Percentiles rank a stretch among this genome's conserved stretches.
phyloP scores from a whole-genome alignment of 2,797 vertebrate genomes.

The Coluber constrictor region DNA sequence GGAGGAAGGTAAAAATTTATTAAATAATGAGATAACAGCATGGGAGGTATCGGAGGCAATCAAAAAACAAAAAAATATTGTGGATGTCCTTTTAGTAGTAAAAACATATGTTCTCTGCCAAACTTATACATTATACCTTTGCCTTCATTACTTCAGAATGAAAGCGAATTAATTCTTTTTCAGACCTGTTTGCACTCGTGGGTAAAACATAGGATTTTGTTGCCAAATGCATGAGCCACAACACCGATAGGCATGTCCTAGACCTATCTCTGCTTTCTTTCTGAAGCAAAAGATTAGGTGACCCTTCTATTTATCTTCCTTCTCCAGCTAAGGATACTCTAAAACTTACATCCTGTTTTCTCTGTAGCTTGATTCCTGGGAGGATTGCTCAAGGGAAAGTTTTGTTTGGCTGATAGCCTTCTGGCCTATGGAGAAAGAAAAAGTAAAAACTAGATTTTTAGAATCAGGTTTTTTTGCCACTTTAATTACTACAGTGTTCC shows the following conservation, averaged over 20 bases:
- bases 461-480: neutral
- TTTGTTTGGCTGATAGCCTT: neutral
- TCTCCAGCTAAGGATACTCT: neutral
- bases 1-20: too few species aligned
- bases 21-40: too few species aligned
- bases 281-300: neutral
- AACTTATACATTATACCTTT: neutral
- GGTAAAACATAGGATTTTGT: neutral
- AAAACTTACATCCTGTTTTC: neutral
- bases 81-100: neutral
- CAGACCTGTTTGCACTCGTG: neutral
- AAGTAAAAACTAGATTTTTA: neutral
- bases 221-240: neutral
- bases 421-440: constrained; percentile 8
- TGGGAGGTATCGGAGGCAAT: too few species aligned
- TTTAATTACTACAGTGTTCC: neutral
- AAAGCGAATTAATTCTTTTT: neutral
- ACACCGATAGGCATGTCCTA: neutral
- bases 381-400: neutral
- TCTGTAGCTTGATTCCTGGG: neutral
- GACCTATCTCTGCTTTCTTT: constrained; percentile 44
- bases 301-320: constrained; percentile 16
- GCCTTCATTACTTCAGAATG: neutral
- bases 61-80: neutral
- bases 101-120: neutral